Base-by-base conservation (phyloP, 2,888 invertebrate genomes). In the Maniola hyperantus region DNA sequence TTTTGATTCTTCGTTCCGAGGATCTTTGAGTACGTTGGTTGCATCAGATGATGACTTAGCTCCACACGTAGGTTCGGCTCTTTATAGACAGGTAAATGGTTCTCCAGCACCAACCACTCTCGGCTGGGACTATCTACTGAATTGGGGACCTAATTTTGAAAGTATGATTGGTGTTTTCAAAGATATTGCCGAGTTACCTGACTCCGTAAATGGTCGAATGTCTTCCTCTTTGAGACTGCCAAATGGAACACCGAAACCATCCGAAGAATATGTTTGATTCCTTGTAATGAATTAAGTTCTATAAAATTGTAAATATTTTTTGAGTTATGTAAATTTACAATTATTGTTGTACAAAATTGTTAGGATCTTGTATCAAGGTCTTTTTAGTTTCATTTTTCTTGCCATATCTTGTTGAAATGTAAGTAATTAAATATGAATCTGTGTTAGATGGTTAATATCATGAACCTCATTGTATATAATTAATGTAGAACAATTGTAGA, bases 131-230 rank as follows among this genome's bases (percentile, higher is more conserved):
- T 98, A 98, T 83, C 91, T 98, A 73, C 94, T 99, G 66, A 98
- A 98, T 87, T 99, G 98, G 98, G 98, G 98, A 8, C 97, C 98
- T 20, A 98, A 98, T 89, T 99, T 98, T 87, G 97, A 98, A 87
- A 98, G 97, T 84, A 94, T 99, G 82, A 97, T 98, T 72, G 98
- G 98, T 34, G 99, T 99, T 59, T 99, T 98, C 82, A 98, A 97
- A 91, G 99, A 99, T 88, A 98, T 99, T 78, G 98, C 98, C 55
- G 97, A 98, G 88, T 90, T 99, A 76, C 98, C 98, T 5, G 98
- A 98, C 83, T 93, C 95, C 58, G 95, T 95, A 26, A 95, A 95
- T 75, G 95, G 95, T 70, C 93, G 96, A 76, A 95, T 96, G 79
- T 94, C 96, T 72, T 94, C 95, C 71, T 95, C 96, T 20, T 89